Evolutionary conservation across 2,113 vertebrate species (phyloP), one percentile per base, ranked within the genome.

Genomic region (Zosterops pallidus): DNA sequence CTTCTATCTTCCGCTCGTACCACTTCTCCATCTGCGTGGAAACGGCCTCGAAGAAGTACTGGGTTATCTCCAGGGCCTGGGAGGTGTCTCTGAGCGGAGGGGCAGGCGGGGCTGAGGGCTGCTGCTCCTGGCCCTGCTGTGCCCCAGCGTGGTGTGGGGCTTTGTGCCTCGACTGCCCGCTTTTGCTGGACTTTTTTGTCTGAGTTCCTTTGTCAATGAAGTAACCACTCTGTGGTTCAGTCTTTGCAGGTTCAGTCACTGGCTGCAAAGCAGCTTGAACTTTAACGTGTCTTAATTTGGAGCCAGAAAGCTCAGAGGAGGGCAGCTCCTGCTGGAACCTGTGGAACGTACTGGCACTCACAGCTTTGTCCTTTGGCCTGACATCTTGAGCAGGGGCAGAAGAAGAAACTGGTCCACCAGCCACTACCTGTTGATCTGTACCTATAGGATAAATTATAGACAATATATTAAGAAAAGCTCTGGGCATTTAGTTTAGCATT

Each of bases 21-120:
- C 99, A 99, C 96, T 98, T 99, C 97, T 99, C 99, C 99, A 99
- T 99, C 97, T 99, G 99, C 0, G 98, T 98, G 12, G 99, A 99
- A 86, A 99, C 98, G 0, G 99, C 98, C 97, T 99, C 99, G 4
- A 99, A 99, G 95, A 99, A 99, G 94, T 98, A 98, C 98, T 99
- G 99, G 0, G 99, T 99, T 42, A 99, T 98, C 98, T 99, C 99
- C 94, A 99, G 97, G 5, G 99, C 99, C 44, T 99, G 99, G 74
- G 98, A 97, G 69, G 98, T 98, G 64, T 98, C 98, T 90, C 93
- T 97, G 80, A 96, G 82, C 1, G 97, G 97, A 15, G 98, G 89
- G 31, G 95, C 97, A 0, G 96, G 57, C 0, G 92, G 95, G 44
- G 56, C 52, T 0, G 82, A 44, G n/a, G 92, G 70, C 8, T 77